Percentiles rank a stretch among this genome's conserved stretches.
Evolutionary conservation across 2,888 invertebrate genomes (phyloP).

Genomic region (Athalia circularis): DNA sequence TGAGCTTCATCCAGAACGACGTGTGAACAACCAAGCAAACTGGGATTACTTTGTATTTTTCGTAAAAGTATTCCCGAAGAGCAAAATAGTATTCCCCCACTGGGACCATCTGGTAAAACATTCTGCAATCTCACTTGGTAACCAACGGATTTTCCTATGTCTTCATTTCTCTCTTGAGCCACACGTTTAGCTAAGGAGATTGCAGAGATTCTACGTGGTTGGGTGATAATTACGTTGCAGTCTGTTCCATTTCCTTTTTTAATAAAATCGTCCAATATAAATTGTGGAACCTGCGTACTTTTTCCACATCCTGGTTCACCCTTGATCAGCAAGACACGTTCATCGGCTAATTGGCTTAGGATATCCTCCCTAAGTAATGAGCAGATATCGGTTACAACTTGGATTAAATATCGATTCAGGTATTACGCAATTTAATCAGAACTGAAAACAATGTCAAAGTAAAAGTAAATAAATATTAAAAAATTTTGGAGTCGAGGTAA

Average conservation of each 20-base stretch:
- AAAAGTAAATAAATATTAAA: too few relatives aligned
- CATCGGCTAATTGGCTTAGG: conserved; percentile 74
- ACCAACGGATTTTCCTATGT: conserved; percentile 81
- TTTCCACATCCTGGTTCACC: conserved; percentile 87
- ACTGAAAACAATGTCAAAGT: too few relatives aligned
- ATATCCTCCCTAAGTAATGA: conserved; percentile 74
- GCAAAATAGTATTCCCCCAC: conserved; percentile 81
- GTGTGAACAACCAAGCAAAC: conserved; percentile 79
- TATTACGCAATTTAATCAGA: too few relatives aligned
- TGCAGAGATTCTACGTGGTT: conserved; percentile 83
- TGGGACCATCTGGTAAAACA: conserved; percentile 75
- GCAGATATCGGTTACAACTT: neutral
- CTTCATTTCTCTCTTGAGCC: conserved; percentile 79
- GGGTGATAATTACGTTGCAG: conserved; percentile 79
- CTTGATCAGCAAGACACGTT: conserved; percentile 78
- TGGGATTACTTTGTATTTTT: conserved; percentile 73
- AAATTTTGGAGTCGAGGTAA: too few relatives aligned
- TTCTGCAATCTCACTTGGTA: conserved; percentile 80
- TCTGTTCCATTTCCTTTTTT: conserved; percentile 70
- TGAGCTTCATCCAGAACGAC: conserved; percentile 86
- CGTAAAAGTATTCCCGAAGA: conserved; percentile 81
- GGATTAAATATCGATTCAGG: too few relatives aligned
- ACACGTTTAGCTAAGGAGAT: conserved; percentile 81
- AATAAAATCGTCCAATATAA: conserved; percentile 77
- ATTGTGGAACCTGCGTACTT: conserved; percentile 83